Conservation (phyloP, 2,797 vertebrate species). For the Distichodus sexfasciatus region DNA sequence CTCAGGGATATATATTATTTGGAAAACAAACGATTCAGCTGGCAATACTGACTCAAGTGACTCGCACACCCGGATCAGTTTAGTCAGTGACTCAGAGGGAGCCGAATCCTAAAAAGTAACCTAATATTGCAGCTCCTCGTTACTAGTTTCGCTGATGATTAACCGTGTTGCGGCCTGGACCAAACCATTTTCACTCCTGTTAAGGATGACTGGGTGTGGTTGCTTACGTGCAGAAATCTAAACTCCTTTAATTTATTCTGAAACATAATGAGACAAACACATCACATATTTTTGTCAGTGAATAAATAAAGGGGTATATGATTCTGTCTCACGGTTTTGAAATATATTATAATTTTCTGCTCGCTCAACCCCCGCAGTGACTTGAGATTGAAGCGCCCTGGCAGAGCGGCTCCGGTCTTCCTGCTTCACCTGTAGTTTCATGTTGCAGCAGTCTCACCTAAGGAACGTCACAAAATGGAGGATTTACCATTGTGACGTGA, state of each 20-base stretch:
- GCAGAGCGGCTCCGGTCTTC: neutral
- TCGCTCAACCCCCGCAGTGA: neutral
- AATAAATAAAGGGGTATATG: neutral
- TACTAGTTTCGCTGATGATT: conserved; percentile 16
- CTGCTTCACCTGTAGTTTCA: conserved; percentile 52
- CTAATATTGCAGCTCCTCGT: too few relatives aligned
- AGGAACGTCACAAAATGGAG: conserved; percentile 63
- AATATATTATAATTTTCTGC: neutral
- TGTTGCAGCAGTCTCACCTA: conserved; percentile 24
- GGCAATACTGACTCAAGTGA: too few relatives aligned
- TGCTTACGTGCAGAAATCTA: neutral
- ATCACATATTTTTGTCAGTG: fast-evolving
- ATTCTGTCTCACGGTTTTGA: neutral
- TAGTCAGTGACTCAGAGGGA: too few relatives aligned
- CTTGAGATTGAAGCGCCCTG: neutral
- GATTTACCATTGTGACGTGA: conserved; percentile 56
- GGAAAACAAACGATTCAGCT: too few relatives aligned
- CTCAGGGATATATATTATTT: too few relatives aligned
- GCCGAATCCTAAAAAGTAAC: too few relatives aligned
- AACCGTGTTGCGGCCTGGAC: conserved; percentile 28
- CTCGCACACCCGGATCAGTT: too few relatives aligned
- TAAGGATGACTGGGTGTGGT: conserved; percentile 37
- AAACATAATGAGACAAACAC: neutral
- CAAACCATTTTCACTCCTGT: conserved; percentile 17
- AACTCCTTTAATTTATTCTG: neutral